phyloP scores from a whole-genome alignment of 2,888 invertebrate species.

The Dryobotodes eremita region DNA sequence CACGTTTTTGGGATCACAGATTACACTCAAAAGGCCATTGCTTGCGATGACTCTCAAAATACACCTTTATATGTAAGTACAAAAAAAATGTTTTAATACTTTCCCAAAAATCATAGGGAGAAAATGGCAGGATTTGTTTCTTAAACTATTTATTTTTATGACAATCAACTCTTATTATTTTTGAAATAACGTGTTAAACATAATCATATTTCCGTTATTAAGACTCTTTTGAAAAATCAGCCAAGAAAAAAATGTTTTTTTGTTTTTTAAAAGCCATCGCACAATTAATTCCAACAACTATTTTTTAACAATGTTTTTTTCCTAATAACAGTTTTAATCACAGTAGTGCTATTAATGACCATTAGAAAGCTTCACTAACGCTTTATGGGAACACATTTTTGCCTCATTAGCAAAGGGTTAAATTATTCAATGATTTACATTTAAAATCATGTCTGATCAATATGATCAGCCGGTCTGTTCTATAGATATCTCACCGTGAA shows the following conservation, averaged over 20 bases:
- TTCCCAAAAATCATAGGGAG: background rate
- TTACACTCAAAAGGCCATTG: conserved; percentile 65
- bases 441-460: conserved; percentile 30
- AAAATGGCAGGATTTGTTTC: too few relatives aligned
- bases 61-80: background rate
- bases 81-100: background rate
- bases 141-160: background rate
- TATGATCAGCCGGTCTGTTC: background rate
- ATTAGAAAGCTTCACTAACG: conserved; percentile 40
- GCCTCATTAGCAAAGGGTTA: conserved; percentile 45
- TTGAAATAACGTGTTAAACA: background rate
- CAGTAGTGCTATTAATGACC: conserved; percentile 68
- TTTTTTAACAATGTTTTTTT: conserved; percentile 70
- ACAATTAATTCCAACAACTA: conserved; percentile 67
- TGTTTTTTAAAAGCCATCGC: conserved; percentile 54
- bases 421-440: conserved; percentile 40
- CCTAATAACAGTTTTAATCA: conserved; percentile 74
- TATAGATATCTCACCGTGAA: background rate
- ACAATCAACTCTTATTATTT: background rate
- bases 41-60: conserved; percentile 63
- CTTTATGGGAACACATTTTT: conserved; percentile 54
- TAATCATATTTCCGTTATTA: background rate
- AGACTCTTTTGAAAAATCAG: background rate
- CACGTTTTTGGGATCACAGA: conserved; percentile 81
- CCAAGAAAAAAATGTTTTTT: background rate